phyloP scores from a whole-genome alignment of 2,888 invertebrate species.

The Cheilosia impressa region DNA sequence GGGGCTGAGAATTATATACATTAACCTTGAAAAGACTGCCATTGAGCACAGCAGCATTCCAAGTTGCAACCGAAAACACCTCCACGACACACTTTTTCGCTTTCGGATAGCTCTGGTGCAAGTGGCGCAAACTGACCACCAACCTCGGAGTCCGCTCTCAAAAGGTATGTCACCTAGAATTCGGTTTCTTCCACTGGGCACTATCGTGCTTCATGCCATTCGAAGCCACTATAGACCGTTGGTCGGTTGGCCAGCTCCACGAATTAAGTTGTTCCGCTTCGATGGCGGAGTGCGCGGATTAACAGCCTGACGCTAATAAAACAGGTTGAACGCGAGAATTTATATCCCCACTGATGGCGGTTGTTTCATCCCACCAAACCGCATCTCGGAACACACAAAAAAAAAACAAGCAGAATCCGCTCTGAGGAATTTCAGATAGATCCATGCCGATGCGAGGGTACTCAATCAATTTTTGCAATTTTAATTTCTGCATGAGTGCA shows the following conservation, averaged over 20 bases:
- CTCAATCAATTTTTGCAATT: slow-evolving; percentile 74
- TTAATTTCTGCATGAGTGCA: slow-evolving; percentile 70
- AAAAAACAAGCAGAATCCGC: slow-evolving; percentile 17
- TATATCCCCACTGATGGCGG: slow-evolving; percentile 20
- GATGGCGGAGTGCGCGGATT: slow-evolving; percentile 43
- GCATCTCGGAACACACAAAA: slow-evolving; percentile 28
- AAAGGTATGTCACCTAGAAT: slow-evolving; percentile 65
- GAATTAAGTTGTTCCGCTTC: slow-evolving; percentile 66
- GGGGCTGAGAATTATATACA: slow-evolving; percentile 25
- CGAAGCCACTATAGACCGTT: slow-evolving; percentile 18
- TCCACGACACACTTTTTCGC: slow-evolving; percentile 61
- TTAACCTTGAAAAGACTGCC: slow-evolving; percentile 63
- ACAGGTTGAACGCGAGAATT: slow-evolving; percentile 62
- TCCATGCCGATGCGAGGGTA: slow-evolving; percentile 26
- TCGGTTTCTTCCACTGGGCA: slow-evolving; percentile 25
- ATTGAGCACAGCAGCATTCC: slow-evolving; percentile 61
- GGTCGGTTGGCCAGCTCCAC: slow-evolving; percentile 23
- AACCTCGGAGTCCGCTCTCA: slow-evolving; percentile 32
- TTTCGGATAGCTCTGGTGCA: slow-evolving; percentile 60
- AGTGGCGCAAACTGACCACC: slow-evolving; percentile 54
- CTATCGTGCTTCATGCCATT: background rate
- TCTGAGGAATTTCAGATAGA: slow-evolving; percentile 37
- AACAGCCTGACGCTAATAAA: slow-evolving; percentile 42
- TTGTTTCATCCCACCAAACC: slow-evolving; percentile 25
- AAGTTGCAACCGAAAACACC: slow-evolving; percentile 56